phyloP scores from a whole-genome alignment of 2,797 vertebrate species.

The Pseudocheirus occidentalis region DNA sequence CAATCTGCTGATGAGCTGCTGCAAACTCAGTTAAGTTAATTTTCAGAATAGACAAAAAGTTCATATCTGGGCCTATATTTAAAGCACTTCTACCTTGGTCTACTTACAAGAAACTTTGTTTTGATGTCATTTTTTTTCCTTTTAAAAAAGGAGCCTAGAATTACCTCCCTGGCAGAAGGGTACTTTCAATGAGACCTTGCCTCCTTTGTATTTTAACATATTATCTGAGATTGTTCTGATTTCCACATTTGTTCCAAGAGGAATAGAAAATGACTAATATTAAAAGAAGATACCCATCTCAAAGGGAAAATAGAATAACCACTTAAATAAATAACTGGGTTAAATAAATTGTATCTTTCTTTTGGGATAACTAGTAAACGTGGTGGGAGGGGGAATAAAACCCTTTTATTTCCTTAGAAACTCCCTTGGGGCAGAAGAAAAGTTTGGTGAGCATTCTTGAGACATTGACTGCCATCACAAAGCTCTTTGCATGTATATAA shows the following conservation, averaged over 20 bases:
- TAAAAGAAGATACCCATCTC: neutral
- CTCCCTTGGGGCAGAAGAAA: conserved; percentile 16
- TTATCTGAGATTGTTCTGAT: neutral
- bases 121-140: neutral
- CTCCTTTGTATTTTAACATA: neutral
- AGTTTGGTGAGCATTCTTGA: conserved; percentile 28
- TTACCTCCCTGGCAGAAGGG: neutral
- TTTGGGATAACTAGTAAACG: conserved; percentile 41
- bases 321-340: conserved; percentile 23
- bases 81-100: neutral
- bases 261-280: neutral
- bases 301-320: neutral
- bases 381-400: neutral
- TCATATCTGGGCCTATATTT: neutral
- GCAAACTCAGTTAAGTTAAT: neutral
- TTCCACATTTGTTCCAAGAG: neutral
- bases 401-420: conserved; percentile 56
- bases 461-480: neutral
- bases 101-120: neutral
- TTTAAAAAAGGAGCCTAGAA: neutral
- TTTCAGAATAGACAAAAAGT: neutral
- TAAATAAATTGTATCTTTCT: conserved; percentile 41
- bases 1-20: neutral
- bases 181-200: neutral
- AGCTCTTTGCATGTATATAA: conserved; percentile 66